These are phyloP conservation scores for Balearica regulorum DNA, from an alignment of 2,797 vertebrate species.

Conservation along the genomic window DNA sequence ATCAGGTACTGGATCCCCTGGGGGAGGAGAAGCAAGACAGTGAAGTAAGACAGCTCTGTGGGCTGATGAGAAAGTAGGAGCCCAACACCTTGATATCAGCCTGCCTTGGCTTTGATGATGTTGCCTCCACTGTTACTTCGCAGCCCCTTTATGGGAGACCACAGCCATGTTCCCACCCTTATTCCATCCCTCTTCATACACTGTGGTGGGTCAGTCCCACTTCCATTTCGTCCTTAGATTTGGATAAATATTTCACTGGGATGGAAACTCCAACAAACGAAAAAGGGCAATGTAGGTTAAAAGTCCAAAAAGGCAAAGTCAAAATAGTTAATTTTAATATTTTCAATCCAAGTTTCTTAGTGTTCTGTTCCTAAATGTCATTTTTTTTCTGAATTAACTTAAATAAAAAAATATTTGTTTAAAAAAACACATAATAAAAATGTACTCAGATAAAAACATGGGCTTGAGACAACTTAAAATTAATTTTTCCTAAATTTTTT, in stretches of 20 bases:
- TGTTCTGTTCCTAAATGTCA: background rate
- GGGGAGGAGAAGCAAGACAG: background rate
- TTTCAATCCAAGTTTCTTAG: background rate
- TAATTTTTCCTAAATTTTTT: background rate
- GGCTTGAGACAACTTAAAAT: background rate
- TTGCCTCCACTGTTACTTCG: background rate
- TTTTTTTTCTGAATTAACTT: background rate
- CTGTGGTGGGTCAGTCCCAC: background rate
- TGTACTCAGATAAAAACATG: background rate
- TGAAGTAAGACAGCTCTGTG: background rate
- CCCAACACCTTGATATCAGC: background rate
- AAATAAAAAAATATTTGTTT: background rate
- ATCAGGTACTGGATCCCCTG: constrained; percentile 87
- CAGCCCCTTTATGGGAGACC: background rate
- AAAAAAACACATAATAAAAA: background rate
- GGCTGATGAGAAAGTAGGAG: background rate
- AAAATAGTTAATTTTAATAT: background rate
- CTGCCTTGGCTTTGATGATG: background rate
- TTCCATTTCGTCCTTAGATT: background rate
- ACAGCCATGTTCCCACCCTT: background rate
- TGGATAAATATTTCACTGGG: background rate
- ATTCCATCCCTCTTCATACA: background rate
- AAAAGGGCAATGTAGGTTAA: background rate
- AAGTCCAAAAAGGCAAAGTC: background rate
- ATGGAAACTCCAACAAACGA: background rate